Evolutionary conservation across 2,797 vertebrate species (phyloP), one percentile per base, ranked within the genome.

Genomic region (Pygocentrus nattereri): DNA sequence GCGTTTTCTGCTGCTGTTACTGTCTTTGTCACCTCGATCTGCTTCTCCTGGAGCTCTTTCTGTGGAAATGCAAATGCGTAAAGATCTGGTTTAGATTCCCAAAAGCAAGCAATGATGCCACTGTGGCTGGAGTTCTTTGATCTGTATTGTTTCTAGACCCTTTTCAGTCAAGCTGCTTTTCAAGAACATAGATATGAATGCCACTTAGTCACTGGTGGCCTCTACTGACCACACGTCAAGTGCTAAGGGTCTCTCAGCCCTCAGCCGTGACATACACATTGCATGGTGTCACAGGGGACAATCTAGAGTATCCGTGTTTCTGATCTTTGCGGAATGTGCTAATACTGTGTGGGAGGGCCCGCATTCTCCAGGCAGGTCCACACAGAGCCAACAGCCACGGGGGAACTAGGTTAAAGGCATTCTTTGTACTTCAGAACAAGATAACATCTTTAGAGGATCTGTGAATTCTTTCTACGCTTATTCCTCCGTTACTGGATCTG

Each of bases 1-100:
- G 95, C 93, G 0, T 95, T 95, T 85, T 96, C 95, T 0, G 94
- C 95, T 0, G 94, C 89, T 0, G 89, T 93, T 69, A 92, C 79
- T 41, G 94, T 96, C 88, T 91, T 94, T 72, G 90, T 72, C 76
- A 95, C 93, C 44, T 95, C 93, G 0, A 71, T 54, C 80, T 90
- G 88, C 54, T 93, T 94, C 30, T 91, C 84, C 76, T 73, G 87
- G 77, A 96, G 92, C 76, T 97, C 95, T 16, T 79, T 90, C 96
- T 97, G 79, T 11, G 16, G 44, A 71, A 16, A 75, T 64, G 69
- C 25, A 83, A 62, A 73, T 58, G 78, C 54, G 21, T 3, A 44
- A 4, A 44, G 8, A 16, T 34, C 21, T 58, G 12, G 0, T 58
- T 25, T n/a, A 11, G 2, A 23, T 23, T 11, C 54, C 0, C 56